Conservation (phyloP, 1,140 invertebrate genomes). For the Branchinecta lindahli region DNA sequence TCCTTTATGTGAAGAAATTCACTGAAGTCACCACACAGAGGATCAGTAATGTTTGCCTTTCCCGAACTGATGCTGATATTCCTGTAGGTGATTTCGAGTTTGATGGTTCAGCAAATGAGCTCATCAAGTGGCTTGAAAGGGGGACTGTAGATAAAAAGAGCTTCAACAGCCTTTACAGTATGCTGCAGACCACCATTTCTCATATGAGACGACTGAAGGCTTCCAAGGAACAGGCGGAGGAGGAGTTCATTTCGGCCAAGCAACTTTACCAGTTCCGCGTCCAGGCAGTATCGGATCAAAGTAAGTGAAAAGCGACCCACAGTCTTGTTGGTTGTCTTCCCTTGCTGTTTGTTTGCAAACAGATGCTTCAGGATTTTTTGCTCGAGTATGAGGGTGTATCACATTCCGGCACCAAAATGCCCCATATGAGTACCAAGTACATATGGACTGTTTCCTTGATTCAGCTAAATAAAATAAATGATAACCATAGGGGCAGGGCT, state of each 20-base stretch:
- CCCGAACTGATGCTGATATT: no score
- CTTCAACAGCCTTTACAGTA: conserved; percentile 74
- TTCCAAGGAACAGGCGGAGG: conserved; percentile 69
- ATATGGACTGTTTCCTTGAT: no score
- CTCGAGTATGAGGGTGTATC: background rate
- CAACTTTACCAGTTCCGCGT: conserved; percentile 61
- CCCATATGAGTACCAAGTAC: no score
- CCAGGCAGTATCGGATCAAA: conserved; percentile 60
- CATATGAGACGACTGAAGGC: conserved; percentile 64
- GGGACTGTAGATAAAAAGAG: conserved; percentile 80
- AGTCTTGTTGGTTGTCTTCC: background rate
- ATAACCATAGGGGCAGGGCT: no score
- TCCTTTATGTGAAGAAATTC: no score
- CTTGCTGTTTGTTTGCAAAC: background rate
- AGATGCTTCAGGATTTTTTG: background rate
- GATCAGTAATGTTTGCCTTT: no score
- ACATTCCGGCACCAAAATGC: background rate
- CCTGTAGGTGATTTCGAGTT: no score
- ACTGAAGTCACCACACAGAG: no score
- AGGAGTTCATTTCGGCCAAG: conserved; percentile 64
- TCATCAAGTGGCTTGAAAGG: conserved; percentile 61
- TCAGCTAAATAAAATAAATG: no score
- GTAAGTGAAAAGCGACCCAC: conserved; percentile 43
- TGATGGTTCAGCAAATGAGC: no score
- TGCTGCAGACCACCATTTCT: conserved; percentile 84